Conservation (phyloP, 2,888 invertebrate species). For the Diplazon laetatorius region DNA sequence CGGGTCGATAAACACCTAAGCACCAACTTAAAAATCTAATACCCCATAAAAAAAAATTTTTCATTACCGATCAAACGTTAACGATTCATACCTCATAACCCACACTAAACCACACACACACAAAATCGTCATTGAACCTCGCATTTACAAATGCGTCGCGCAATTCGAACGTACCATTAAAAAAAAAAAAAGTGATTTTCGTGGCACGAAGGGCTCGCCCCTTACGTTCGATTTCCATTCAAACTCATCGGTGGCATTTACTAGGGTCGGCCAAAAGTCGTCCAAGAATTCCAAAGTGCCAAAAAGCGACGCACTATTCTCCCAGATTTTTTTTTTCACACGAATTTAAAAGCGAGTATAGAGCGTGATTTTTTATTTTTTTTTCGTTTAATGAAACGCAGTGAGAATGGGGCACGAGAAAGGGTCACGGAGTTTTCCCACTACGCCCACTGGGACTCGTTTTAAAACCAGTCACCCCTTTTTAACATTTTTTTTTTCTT, state of each 20-base stretch:
- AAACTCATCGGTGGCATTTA: slow-evolving; percentile 21
- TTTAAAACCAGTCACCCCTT: slow-evolving; percentile 68
- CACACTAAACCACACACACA: background rate
- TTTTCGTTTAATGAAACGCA: slow-evolving; percentile 47
- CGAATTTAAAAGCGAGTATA: slow-evolving; percentile 47
- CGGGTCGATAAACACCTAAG: background rate
- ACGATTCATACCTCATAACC: background rate
- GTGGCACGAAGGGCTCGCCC: background rate
- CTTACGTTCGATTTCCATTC: slow-evolving; percentile 22
- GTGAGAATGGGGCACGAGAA: slow-evolving; percentile 56
- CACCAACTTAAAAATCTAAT: background rate
- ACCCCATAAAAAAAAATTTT: slow-evolving; percentile 10
- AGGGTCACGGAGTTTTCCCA: slow-evolving; percentile 66
- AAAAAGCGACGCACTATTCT: background rate
- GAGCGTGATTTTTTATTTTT: slow-evolving; percentile 44
- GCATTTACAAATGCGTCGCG: slow-evolving; percentile 4
- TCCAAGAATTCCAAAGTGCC: background rate
- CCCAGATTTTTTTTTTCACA: slow-evolving; percentile 64
- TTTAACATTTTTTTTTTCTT: too few relatives aligned
- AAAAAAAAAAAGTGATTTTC: slow-evolving; percentile 45
- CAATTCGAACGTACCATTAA: slow-evolving; percentile 42
- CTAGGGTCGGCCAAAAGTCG: slow-evolving; percentile 5
- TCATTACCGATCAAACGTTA: background rate
- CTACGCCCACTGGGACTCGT: slow-evolving; percentile 72
- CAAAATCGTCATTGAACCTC: background rate